A percentile compares a stretch with the other conserved stretches of the same genome.
Evolutionary conservation across 2,797 vertebrate species (phyloP).

Genomic region (Capromys pilorides): DNA sequence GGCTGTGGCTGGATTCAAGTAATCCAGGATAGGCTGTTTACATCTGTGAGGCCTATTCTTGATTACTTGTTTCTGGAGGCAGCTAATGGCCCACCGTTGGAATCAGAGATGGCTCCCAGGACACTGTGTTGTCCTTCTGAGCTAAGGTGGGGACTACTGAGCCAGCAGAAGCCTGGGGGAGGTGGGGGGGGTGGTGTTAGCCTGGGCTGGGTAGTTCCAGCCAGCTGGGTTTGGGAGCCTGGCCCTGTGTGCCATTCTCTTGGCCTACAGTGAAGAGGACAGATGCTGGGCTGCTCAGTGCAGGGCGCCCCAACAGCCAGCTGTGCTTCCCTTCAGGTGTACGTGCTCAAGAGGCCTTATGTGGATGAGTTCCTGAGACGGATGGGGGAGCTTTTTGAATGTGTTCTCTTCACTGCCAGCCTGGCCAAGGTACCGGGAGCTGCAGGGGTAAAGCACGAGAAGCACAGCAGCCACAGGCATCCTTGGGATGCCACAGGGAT

Average conservation of each 20-base stretch:
- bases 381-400: slow-evolving; percentile 94
- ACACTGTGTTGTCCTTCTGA: not conserved
- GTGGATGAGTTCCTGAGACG: slow-evolving; percentile 94
- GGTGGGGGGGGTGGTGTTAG: too few relatives aligned
- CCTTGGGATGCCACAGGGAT: not conserved
- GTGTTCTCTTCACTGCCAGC: slow-evolving; percentile 94
- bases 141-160: not conserved
- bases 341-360: slow-evolving; percentile 94
- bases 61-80: slow-evolving; percentile 98
- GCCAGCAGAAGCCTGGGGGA: not conserved
- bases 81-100: slow-evolving; percentile 77
- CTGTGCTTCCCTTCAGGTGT: slow-evolving; percentile 87
- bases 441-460: not conserved
- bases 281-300: fast-evolving
- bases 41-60: slow-evolving; percentile 94
- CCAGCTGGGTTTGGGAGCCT: not conserved
- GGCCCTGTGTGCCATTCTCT: not conserved
- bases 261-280: not conserved
- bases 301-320: not conserved
- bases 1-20: slow-evolving; percentile 97
- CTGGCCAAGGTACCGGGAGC: slow-evolving; percentile 91
- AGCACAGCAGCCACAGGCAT: too few relatives aligned
- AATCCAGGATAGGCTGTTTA: slow-evolving; percentile 99
- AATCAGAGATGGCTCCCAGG: slow-evolving; percentile 44
- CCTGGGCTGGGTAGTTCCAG: not conserved